These are phyloP conservation scores for Corythaixoides concolor DNA, from an alignment of 2,113 vertebrate species.

Conservation along the genomic window DNA sequence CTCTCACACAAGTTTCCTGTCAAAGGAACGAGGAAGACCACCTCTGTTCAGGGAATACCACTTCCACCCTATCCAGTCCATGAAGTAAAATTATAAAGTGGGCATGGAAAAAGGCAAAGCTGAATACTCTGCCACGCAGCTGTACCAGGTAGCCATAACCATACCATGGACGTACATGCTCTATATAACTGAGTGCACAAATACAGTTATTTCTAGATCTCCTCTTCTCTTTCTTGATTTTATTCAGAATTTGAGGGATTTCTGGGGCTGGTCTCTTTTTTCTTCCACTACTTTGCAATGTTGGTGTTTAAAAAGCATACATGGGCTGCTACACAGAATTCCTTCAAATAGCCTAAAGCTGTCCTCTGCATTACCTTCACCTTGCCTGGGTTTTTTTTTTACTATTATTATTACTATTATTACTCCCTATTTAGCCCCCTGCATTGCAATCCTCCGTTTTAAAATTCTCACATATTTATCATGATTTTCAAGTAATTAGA, in stretches of 20 bases:
- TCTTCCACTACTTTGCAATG: background rate
- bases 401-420: background rate
- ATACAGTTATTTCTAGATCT: background rate
- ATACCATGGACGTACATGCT: rapidly evolving
- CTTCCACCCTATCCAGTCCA: background rate
- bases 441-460: background rate
- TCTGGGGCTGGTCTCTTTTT: background rate
- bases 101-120: background rate
- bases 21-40: background rate
- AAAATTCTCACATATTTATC: background rate
- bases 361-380: background rate
- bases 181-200: background rate
- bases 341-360: background rate
- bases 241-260: background rate
- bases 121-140: background rate
- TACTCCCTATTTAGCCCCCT: background rate
- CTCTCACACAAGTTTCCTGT: background rate
- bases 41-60: background rate
- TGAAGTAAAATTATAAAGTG: background rate
- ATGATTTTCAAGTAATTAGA: background rate
- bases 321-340: background rate
- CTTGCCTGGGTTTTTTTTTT: background rate
- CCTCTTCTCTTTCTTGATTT: background rate
- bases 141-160: background rate
- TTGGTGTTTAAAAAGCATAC: background rate